Base-by-base conservation (phyloP, 2,797 vertebrate genomes). In the Mormyrops boulengeri region DNA sequence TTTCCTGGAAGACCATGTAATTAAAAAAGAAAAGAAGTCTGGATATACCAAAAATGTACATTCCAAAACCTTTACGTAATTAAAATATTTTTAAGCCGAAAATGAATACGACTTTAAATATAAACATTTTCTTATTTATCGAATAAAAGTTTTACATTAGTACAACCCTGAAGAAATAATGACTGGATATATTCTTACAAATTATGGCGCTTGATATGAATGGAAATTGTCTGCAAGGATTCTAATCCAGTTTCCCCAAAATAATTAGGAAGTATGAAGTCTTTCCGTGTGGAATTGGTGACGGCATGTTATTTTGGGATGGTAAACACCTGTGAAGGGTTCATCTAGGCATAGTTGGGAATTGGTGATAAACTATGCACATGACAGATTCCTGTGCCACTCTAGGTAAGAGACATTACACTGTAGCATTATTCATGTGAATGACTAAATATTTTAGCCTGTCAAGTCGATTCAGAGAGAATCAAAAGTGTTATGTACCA, bases 1-100 rank as follows among this genome's bases (percentile, higher is more conserved):
- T 57, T 88, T 26, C 34, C 55, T 62, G 30, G 87, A 88, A 90
- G 77, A 90, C 89, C 57, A 88, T 38, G 34, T 69, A 85, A 90
- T 60, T n/a, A 50, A 69, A 90, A 88, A 84, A 57, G 22, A 49
- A 47, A 50, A 85, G 12, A 88, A 66, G 34, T 62, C n/a, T 66
- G 26, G 86, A 66, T 85, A 69, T 44, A 85, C 19, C n/a, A 82
- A 80, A 80, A 60, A 17, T 8, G 47, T 89, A 86, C 34, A 89
- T 80, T 66, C 30, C 85, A 89, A 88, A 73, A 52, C 44, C 26
- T 88, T 66, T 62, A 66, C 60, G 30, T 44, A 52, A 88, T 85
- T 85, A 22, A 85, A 88, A 90, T 77, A 55, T 50, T 44, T 86
- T 44, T 60, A 77, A 55, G 49, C 80, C 62, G 53, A 66, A 90